Conservation (phyloP, 2,888 invertebrate species). For the Adela reaumurella region DNA sequence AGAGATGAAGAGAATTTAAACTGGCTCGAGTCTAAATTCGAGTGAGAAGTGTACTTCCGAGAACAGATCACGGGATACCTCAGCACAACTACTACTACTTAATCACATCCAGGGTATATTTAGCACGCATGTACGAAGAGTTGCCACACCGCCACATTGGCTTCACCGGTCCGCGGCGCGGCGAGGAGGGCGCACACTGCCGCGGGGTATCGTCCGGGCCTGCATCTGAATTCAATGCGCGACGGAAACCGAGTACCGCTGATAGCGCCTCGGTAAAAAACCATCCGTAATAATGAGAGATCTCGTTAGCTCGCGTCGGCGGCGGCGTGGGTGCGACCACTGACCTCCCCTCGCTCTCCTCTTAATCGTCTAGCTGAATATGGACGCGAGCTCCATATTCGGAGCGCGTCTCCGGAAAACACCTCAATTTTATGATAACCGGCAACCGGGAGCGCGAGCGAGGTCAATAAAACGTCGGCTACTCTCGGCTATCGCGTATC, state of each 20-base stretch:
- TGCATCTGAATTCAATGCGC: slow-evolving; percentile 28
- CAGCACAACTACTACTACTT: too few species aligned
- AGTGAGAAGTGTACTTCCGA: too few species aligned
- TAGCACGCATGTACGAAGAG: too few species aligned
- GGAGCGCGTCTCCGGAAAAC: background rate
- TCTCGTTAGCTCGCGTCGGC: slow-evolving; percentile 24
- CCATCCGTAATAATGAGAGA: slow-evolving; percentile 30
- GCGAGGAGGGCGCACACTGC: slow-evolving; percentile 23
- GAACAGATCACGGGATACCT: too few species aligned
- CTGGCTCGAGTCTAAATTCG: too few species aligned
- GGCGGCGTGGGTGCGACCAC: background rate
- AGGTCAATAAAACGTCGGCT: background rate
- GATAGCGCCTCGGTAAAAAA: slow-evolving; percentile 25
- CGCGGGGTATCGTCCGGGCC: slow-evolving; percentile 23
- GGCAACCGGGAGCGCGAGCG: background rate
- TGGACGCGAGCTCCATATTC: background rate
- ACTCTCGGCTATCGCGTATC: background rate
- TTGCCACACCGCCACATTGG: background rate
- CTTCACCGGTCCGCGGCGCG: slow-evolving; percentile 14
- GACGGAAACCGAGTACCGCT: slow-evolving; percentile 31
- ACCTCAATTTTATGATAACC: background rate
- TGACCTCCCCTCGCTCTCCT: background rate
- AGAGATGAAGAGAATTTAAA: too few species aligned
- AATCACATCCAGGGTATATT: too few species aligned
- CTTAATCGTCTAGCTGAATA: background rate